Base-by-base conservation (phyloP, 37 sponge, comb jelly and placozoan genomes). In the Ianthella basta region DNA sequence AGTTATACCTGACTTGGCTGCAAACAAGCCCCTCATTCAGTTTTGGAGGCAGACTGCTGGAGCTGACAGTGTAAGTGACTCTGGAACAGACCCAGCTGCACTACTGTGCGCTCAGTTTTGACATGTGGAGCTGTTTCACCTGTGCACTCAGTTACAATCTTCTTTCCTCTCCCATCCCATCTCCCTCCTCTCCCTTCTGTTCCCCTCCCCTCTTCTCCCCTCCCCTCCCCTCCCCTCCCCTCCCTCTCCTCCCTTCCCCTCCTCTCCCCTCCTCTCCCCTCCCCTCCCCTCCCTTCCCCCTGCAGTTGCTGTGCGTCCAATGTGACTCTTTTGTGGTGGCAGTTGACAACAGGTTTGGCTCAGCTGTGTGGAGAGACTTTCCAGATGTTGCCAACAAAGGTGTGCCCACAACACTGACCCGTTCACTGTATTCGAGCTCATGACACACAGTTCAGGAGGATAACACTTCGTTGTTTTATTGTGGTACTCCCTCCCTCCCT, bases 1-100 rank as follows among this genome's bases (percentile, higher is more conserved):
- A 88, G 88, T 91, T 5, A 59, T 91, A 13, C 92, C 92, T 30
- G 92, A 85, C 60, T 61, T 91, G 19, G 85, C 88, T n/a, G 85
- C 88, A 20, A 63, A 84, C 65, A 81, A 87, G 24, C 73, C 85
- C 13, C 41, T 91, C 68, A 63, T 91, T 53, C 36, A 60, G 44
- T 91, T 91, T 40, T 91, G 92, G 92, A 87, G 82, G 10, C 40
- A 37, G 1, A 55, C 84, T 1, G 59, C 85, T 3, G 59, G 65
- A 20, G 72, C 59, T 16, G 80, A 85, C 24, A 77, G 88, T 66
- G 92, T 88, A 60, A 85, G 88, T 86, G 50, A 8, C 3, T 10
- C 50, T 44, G 50, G 50, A 8, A 44, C n/a, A n/a, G n/a, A n/a
- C n/a, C n/a, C n/a, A n/a, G n/a, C n/a, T n/a, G n/a, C n/a, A n/a